Conservation (phyloP, 2,797 vertebrate genomes). For the Petrocephalus sullivani region DNA sequence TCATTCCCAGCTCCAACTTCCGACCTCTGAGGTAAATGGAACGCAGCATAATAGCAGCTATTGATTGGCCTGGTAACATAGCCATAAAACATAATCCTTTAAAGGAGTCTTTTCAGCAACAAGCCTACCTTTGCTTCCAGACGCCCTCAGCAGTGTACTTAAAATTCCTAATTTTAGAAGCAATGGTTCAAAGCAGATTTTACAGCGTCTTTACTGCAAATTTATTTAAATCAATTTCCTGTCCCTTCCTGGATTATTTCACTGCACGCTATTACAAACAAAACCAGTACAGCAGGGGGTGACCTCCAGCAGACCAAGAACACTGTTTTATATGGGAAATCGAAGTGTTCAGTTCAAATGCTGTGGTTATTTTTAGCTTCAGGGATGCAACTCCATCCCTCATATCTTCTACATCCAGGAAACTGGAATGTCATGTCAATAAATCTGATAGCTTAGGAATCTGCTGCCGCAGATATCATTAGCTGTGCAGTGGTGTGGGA, state of each 20-base stretch:
- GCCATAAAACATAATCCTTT: not conserved
- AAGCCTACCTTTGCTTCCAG: not conserved
- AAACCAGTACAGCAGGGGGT: not conserved
- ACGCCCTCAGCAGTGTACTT: not conserved
- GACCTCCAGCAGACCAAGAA: not conserved
- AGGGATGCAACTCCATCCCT: not conserved
- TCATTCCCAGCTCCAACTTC: not conserved
- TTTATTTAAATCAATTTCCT: not conserved
- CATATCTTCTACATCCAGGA: not conserved
- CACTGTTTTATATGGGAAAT: not conserved
- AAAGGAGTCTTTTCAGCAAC: not conserved
- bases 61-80: not conserved
- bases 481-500: not conserved
- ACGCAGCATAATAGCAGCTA: not conserved
- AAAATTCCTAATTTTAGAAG: not conserved
- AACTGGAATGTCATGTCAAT: not conserved
- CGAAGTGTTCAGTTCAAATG: not conserved
- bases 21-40: not conserved
- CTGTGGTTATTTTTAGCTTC: constrained; percentile 4
- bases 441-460: not conserved
- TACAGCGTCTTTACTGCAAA: not conserved
- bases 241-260: not conserved
- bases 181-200: not conserved
- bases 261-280: not conserved
- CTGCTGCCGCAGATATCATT: not conserved